Conservation (phyloP, 1,140 invertebrate genomes). For the Pachypsylla venusta region DNA sequence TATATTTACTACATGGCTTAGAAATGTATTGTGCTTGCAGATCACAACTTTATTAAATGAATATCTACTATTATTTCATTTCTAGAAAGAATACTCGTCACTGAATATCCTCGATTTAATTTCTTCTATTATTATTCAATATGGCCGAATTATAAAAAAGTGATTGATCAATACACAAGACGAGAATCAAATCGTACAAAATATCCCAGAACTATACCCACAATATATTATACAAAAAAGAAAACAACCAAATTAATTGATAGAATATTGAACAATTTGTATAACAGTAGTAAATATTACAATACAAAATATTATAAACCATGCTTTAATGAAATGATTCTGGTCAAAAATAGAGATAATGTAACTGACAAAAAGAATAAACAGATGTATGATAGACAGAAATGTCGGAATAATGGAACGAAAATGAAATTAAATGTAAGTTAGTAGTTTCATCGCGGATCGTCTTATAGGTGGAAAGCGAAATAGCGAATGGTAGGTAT, state of each 20-base stretch:
- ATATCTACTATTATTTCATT: background rate
- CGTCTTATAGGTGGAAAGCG: no score
- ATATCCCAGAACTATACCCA: background rate
- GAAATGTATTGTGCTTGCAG: no score
- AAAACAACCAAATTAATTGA: background rate
- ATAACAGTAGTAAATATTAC: conserved; percentile 1
- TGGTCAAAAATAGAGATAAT: no score
- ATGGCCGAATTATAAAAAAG: background rate
- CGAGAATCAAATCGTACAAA: background rate
- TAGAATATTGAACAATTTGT: conserved; percentile 2
- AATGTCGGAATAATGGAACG: no score
- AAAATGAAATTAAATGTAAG: no score
- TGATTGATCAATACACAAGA: background rate
- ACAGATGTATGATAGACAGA: no score
- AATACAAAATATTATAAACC: background rate
- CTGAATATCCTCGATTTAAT: background rate
- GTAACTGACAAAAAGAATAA: no score
- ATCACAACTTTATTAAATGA: no score
- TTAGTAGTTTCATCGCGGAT: no score
- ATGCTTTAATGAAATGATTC: background rate
- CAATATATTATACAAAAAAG: background rate
- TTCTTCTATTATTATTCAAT: background rate
- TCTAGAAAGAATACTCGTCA: background rate
- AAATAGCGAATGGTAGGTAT: no score
- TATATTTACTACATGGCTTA: no score